Evolutionary conservation across 2,113 vertebrate genomes (phyloP), one percentile per base, ranked within the genome.

Genomic region (Camelus dromedarius): DNA sequence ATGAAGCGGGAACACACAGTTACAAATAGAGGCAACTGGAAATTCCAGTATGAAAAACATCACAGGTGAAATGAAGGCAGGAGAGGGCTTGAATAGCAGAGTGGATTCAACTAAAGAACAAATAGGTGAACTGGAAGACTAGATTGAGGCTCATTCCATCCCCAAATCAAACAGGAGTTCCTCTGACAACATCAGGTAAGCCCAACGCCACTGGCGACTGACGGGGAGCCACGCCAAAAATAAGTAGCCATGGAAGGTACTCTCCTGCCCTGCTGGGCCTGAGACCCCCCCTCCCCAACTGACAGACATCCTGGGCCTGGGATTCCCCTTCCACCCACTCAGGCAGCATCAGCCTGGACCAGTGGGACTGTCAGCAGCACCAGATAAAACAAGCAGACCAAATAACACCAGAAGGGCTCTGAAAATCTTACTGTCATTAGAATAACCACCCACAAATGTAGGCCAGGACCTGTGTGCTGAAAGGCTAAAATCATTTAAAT

Each of bases 1-100:
- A 35, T 64, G 24, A 42, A 48, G 62, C 52, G 19, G 30, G 20
- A 73, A 77, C 28, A n/a, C 28, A 54, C 35, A 32, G n/a, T 54
- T 75, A 90, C 54, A 42, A 77, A 66, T 81, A 67, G 48, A 24
- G 30, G n/a, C 58, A 38, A 1, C 4, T 90, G 56, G 69, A 81
- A 97, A 83, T 75, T 64, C 46, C 54, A 83, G 50, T 1, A 56
- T 64, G 56, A 73, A 86, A 79, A 82, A 81, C 62, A 67, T 91
- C 72, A 56, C 10, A 26, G 18, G 32, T 66, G 32, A 87, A 94
- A 80, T 80, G 38, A 96, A 77, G 38, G 82, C 52, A 64, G 32
- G 2, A 80, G 58, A 67, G n/a, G n/a, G 1, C 13, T 6, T 69
- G 12, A 69, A 77, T 11, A 75, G 35, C 32, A 91, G 35, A 73